These are phyloP conservation scores for Seladonia tumulorum DNA, from an alignment of 2,888 invertebrate genomes.

Conservation along the genomic window DNA sequence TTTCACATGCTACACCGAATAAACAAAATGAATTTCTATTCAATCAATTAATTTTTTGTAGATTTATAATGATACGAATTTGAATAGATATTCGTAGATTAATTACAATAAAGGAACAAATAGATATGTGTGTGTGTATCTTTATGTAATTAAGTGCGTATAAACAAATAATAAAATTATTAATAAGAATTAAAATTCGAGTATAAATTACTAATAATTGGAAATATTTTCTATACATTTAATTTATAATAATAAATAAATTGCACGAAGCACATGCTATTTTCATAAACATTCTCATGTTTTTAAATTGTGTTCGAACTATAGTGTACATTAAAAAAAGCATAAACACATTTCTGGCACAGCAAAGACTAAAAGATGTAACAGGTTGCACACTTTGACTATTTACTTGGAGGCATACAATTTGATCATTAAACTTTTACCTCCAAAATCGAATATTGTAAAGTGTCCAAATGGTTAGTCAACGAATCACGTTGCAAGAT, in stretches of 20 bases:
- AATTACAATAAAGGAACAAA: background rate
- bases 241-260: background rate
- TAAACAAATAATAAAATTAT: background rate
- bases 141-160: background rate
- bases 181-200: background rate
- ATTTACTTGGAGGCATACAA: background rate
- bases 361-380: background rate
- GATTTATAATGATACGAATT: background rate
- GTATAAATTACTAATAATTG: background rate
- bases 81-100: background rate
- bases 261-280: background rate
- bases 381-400: background rate
- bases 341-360: background rate
- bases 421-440: slow-evolving; percentile 7
- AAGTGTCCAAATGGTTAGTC: background rate
- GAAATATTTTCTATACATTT: background rate
- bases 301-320: background rate
- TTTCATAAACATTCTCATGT: background rate
- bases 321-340: background rate
- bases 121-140: background rate
- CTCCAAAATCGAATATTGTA: background rate
- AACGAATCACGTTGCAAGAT: background rate
- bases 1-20: background rate
- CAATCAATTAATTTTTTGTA: background rate
- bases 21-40: background rate